phyloP scores from a whole-genome alignment of 2,113 vertebrate genomes.

The Dipodomys ordii region DNA sequence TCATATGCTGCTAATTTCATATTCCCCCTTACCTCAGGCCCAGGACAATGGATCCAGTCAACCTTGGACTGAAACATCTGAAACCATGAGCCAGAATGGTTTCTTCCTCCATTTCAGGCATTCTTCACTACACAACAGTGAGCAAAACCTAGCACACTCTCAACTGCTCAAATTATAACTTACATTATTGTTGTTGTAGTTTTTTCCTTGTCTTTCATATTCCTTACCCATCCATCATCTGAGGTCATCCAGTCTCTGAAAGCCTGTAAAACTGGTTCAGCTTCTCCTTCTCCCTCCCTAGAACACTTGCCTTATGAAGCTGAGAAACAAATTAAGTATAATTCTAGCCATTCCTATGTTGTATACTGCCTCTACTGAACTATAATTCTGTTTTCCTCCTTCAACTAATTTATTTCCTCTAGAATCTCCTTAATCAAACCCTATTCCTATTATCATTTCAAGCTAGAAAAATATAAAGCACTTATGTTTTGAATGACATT shows the following conservation, averaged over 20 bases:
- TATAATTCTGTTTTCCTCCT: conserved; percentile 26
- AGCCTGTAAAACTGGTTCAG: not conserved
- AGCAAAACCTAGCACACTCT: not conserved
- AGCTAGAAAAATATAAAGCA: not conserved
- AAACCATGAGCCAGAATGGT: not conserved
- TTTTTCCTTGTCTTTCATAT: not conserved
- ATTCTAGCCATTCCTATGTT: conserved; percentile 29
- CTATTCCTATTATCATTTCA: not conserved
- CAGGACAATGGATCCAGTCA: not conserved
- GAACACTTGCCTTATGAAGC: not conserved
- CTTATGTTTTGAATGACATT: not conserved
- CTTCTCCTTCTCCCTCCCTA: not conserved
- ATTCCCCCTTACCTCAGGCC: not conserved
- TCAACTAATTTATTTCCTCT: not conserved
- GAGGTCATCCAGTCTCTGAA: not conserved
- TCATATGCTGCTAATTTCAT: not conserved
- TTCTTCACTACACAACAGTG: not conserved
- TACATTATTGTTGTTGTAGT: not conserved
- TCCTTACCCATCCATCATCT: not conserved
- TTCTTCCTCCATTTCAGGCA: not conserved
- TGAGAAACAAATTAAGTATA: too few species aligned
- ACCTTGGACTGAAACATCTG: not conserved
- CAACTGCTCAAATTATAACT: not conserved
- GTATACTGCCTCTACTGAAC: not conserved
- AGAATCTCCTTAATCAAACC: not conserved